These are phyloP conservation scores for Myotis yumanensis DNA, from an alignment of 2,113 vertebrate species.

Conservation along the genomic window DNA sequence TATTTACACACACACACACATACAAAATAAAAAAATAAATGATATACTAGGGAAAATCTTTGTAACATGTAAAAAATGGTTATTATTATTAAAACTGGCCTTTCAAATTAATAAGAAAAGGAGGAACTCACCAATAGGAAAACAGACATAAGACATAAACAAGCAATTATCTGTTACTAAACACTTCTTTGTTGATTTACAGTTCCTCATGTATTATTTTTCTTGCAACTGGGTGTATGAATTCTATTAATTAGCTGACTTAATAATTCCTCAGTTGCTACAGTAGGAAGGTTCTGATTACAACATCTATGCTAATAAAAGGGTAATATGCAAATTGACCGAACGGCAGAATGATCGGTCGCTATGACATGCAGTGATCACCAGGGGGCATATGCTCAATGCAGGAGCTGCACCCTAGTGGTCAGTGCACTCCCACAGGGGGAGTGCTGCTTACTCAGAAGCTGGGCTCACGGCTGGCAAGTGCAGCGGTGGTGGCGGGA, in stretches of 20 bases:
- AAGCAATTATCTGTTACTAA: not conserved
- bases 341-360: too few species aligned
- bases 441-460: too few species aligned
- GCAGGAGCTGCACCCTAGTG: too few species aligned
- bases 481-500: too few species aligned
- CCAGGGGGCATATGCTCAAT: too few species aligned
- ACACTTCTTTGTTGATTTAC: not conserved
- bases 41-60: not conserved
- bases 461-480: too few species aligned
- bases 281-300: not conserved
- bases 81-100: not conserved
- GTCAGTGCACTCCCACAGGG: too few species aligned
- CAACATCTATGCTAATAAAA: not conserved
- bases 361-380: too few species aligned
- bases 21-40: not conserved
- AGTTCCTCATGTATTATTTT: constrained; percentile 31
- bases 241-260: constrained; percentile 42
- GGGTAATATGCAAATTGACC: too few species aligned
- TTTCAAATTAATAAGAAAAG: not conserved
- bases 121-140: not conserved
- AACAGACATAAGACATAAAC: not conserved
- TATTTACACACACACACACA: not conserved
- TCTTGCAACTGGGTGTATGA: not conserved
- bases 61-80: not conserved
- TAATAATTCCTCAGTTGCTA: constrained; percentile 3